Conservation (phyloP, 1,140 invertebrate species). For the Heliconius eleuchia region DNA sequence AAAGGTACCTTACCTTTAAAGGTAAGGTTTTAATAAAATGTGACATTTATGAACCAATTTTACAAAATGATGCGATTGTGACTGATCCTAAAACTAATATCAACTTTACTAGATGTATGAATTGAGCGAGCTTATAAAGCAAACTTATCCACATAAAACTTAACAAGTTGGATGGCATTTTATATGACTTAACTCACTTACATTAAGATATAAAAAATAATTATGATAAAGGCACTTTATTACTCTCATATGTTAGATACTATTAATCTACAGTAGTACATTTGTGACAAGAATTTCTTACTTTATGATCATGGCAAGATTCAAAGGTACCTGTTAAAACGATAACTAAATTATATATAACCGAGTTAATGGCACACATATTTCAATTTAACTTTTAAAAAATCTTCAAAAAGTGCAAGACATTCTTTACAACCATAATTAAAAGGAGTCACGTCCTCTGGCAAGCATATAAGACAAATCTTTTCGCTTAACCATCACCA, state of each 20-base stretch:
- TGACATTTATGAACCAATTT: conserved; percentile 1
- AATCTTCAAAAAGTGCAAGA: conserved; percentile 46
- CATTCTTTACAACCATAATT: conserved; percentile 41
- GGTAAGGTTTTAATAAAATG: conserved; percentile 18
- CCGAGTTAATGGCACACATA: conserved; percentile 78
- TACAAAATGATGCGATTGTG: conserved; percentile 28
- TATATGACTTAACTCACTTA: conserved; percentile 81
- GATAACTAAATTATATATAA: conserved; percentile 76
- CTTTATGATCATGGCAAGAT: conserved; percentile 81
- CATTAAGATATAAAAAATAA: conserved; percentile 66
- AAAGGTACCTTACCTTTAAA: no score
- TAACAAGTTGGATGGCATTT: conserved; percentile 81
- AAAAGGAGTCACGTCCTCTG: conserved; percentile 47
- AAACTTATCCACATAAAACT: conserved; percentile 78
- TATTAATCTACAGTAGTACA: conserved; percentile 61
- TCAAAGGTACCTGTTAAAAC: conserved; percentile 80
- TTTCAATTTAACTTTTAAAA: conserved; percentile 65
- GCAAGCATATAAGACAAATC: conserved; percentile 48
- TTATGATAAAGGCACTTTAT: conserved; percentile 76
- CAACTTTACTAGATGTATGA: conserved; percentile 73
- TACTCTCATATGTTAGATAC: conserved; percentile 63
- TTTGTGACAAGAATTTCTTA: conserved; percentile 79
- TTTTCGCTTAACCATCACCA: conserved; percentile 58
- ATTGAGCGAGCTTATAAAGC: conserved; percentile 79
- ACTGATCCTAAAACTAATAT: conserved; percentile 64